Base-by-base conservation (phyloP, 2,888 invertebrate genomes). In the Tipula vernalis region DNA sequence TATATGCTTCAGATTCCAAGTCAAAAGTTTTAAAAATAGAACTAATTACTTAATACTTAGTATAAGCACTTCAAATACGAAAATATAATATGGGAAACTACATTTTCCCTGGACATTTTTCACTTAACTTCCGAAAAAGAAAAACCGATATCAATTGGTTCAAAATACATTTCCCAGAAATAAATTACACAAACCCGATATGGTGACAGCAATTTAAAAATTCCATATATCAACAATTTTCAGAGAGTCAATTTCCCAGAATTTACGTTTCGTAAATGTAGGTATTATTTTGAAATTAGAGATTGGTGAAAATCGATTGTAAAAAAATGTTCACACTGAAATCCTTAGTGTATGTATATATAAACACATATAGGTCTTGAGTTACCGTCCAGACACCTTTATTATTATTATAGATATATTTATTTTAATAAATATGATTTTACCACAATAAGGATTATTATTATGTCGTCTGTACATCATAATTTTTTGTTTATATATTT, bases 391-490 rank as follows among this genome's bases (percentile, higher is more conserved):
- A 84, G 13, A 39, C 41, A 36, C 10, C 39, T 39, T 83, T 83
- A 71, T 39, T 28, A 83, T 84, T 39, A 15, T 41, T n/a, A 39
- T 6, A 85, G 15, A 85, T n/a, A 15, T 41, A n/a, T 18, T 28
- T 39, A 85, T 85, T n/a, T 41, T 36, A 36, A 84, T 84, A 84
- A 84, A 36, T 13, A 84, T 39, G 5, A 90, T 91, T 91, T 91
- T 91, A 89, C 91, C 91, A 88, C 91, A 91, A 89, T 91, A 91
- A 86, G 91, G 90, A 89, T 91, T 89, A 89, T 91, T 91, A 89
- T 91, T 91, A 88, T 91, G 91, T 84, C 91, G 91, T 87, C 91
- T 89, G 88, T 91, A 91, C 91, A 91, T 91, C 87, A 87, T 87
- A 87, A 86, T 87, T 47, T 87, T 87, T 15, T 39, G n/a, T 36